Base-by-base conservation (phyloP, 2,888 invertebrate genomes). In the Zeuzera pyrina region DNA sequence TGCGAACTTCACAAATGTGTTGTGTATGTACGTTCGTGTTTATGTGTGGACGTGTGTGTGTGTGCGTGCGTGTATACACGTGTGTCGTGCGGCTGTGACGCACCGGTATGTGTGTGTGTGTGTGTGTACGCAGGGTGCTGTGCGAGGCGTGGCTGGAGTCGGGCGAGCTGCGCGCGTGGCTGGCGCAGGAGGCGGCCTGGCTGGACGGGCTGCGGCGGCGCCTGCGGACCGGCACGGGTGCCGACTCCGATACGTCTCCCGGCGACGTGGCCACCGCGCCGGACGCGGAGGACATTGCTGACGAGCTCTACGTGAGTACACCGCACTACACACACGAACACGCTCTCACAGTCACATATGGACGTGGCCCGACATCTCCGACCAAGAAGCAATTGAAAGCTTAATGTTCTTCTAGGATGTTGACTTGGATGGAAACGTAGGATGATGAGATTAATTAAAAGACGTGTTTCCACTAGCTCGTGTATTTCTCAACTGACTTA, bases 271-370 rank as follows among this genome's bases (percentile, higher is more conserved):
- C 97, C 79, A 94, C 95, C 2, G 96, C 97, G 79, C 95, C 96
- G 77, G 94, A 95, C 2, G 96, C 97, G 79, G 95, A 96, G 77
- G 95, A 96, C 77, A 91, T 95, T 43, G 92, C 94, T 19, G 95
- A 95, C 62, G 92, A 94, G 60, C 86, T 96, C 24, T 94, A 94
- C 48, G 76, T 72, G 26, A 49, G 66, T 40, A 3, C 19, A 10
- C 69, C 3, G n/a, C 3, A 12, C 24, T n/a, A n/a, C n/a, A 24
- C 11, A 10, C 24, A 10, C 11, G 2, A 5, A 8, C 19, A 19
- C 19, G 19, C 8, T n/a, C n/a, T n/a, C n/a, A n/a, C n/a, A n/a
- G n/a, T n/a, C n/a, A n/a, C n/a, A n/a, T n/a, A n/a, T n/a, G n/a
- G n/a, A n/a, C n/a, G n/a, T n/a, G n/a, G n/a, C n/a, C n/a, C n/a